phyloP scores from a whole-genome alignment of 2,797 vertebrate genomes.

The Perodicticus potto region DNA sequence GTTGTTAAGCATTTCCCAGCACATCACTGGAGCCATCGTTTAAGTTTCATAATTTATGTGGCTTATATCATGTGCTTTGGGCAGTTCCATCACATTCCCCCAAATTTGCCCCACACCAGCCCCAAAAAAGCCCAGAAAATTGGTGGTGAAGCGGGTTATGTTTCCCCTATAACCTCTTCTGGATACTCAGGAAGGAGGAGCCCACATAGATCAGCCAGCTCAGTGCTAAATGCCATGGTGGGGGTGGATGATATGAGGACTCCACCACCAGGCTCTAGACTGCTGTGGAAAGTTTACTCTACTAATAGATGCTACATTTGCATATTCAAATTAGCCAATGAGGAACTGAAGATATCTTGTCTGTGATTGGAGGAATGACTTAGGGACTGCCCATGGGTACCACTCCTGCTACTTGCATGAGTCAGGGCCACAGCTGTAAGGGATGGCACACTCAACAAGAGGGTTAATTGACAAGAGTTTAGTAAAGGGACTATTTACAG shows the following conservation, averaged over 20 bases:
- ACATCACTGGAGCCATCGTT: conserved; percentile 24
- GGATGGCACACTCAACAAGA: background rate
- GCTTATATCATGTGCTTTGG: conserved; percentile 26
- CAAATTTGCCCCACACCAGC: background rate
- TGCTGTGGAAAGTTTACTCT: background rate
- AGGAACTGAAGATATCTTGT: background rate
- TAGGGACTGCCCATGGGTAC: background rate
- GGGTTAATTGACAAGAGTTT: background rate
- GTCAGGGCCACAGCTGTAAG: background rate
- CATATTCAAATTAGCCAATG: conserved; percentile 19
- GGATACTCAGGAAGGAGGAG: background rate
- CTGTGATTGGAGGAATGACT: conserved; percentile 28
- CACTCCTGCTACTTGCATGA: background rate
- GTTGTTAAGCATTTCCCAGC: conserved; percentile 51
- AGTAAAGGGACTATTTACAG: conserved; percentile 23
- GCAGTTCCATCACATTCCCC: conserved; percentile 36
- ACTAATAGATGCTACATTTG: background rate
- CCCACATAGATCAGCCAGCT: background rate
- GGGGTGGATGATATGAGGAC: background rate
- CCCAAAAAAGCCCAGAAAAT: background rate
- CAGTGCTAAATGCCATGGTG: background rate
- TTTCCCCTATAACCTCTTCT: conserved; percentile 37
- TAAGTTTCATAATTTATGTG: conserved; percentile 30
- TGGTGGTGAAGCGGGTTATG: background rate
- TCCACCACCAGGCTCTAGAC: background rate